These are phyloP conservation scores for Emydocephalus ijimae DNA, from an alignment of 2,113 vertebrate genomes.

Conservation along the genomic window DNA sequence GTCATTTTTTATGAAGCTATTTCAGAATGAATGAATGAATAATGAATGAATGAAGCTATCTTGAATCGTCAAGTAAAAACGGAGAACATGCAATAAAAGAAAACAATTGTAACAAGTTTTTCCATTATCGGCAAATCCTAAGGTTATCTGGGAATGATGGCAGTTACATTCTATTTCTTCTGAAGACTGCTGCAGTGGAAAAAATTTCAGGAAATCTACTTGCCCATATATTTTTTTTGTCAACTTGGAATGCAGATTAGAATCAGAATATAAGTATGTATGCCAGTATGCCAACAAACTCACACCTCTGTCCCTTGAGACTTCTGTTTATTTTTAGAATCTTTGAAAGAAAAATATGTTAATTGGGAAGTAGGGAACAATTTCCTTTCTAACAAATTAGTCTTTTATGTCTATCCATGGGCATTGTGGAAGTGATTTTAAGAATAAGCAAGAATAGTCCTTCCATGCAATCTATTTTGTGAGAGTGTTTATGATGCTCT, in stretches of 20 bases:
- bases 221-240: neutral
- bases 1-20: neutral
- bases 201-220: neutral
- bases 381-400: neutral
- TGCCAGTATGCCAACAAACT: neutral
- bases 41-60: neutral
- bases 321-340: neutral
- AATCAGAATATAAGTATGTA: neutral
- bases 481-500: neutral
- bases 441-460: neutral
- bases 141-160: neutral
- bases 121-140: neutral
- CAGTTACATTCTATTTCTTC: neutral
- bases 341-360: neutral
- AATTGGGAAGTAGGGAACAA: neutral
- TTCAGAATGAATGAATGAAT: neutral
- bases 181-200: neutral
- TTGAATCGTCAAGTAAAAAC: neutral
- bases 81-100: neutral
- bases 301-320: neutral
- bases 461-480: neutral
- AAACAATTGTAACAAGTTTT: neutral
- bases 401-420: neutral
- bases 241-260: neutral
- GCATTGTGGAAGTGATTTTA: neutral